A percentile compares a stretch with the other conserved stretches of the same genome.
phyloP scores from a whole-genome alignment of 1,140 invertebrate species.

The Metopolophium dirhodum region DNA sequence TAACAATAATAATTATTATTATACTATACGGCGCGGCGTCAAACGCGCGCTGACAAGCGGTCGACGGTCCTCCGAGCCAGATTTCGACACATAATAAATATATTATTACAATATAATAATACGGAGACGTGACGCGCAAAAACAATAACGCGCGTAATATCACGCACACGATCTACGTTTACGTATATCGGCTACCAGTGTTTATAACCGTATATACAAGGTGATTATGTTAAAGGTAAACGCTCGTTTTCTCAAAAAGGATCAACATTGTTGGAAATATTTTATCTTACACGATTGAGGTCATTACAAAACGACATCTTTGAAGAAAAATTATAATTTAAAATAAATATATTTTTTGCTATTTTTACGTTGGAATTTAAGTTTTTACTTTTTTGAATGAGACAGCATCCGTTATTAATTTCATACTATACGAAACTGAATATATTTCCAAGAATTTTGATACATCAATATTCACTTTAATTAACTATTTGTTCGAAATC shows the following conservation, averaged over 20 bases:
- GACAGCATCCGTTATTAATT: neutral
- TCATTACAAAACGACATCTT: neutral
- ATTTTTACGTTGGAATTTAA: neutral
- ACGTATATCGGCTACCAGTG: neutral
- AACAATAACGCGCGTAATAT: conserved; percentile 21
- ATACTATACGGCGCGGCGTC: neutral
- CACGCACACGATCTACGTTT: neutral
- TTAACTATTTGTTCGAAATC: neutral
- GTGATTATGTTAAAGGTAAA: neutral
- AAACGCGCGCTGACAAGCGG: no score
- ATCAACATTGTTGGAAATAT: neutral
- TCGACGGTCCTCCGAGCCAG: neutral
- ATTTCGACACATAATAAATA: neutral
- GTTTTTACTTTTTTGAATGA: neutral
- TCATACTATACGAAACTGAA: neutral
- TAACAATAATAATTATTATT: neutral
- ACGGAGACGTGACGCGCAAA: conserved; percentile 26
- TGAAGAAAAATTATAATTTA: neutral
- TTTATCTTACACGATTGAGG: neutral
- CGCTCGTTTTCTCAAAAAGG: neutral
- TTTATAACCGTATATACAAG: neutral
- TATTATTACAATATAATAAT: neutral
- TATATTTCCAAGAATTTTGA: neutral
- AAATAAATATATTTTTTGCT: no score
- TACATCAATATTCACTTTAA: neutral